Evolutionary conservation across 2,888 invertebrate species (phyloP), one percentile per base, ranked within the genome.

Genomic region (Blastobasis lacticolella): DNA sequence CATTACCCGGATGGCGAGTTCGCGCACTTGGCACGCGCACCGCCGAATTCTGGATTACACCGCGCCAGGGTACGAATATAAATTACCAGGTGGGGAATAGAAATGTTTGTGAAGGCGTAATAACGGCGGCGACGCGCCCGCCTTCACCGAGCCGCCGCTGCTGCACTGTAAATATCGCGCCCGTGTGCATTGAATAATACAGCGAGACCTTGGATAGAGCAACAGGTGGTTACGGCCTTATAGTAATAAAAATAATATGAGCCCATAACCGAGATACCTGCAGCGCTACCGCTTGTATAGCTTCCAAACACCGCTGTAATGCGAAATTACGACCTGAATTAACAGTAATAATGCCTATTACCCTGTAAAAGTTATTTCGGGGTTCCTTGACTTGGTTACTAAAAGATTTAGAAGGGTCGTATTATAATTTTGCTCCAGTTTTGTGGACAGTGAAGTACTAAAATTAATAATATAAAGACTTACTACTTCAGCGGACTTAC

Each of bases 111-210:
- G 60, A 69, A 59, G 62, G 61, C 62, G 63, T 66, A 71, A 73
- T 75, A 71, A 70, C 67, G 60, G 61, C 63, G 57, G 62, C 60
- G 61, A 60, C 59, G 61, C 57, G 42, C 49, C 60, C 58, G 61
- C 66, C 64, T 73, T 71, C 71, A 69, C 64, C 57, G 54, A 60
- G 61, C 60, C 57, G 58, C 51, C 57, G 49, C 56, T 62, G 62
- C 57, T 69, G 71, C 66, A 66, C 64, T 57, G 61, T 72, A 69
- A 67, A 73, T 23, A 23, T 73, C 68, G 73, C 60, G 61, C 61
- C 52, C 58, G 57, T 66, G 69, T 73, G 72, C 70, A 71, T 69
- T 75, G 73, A 75, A 78, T 78, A 73, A 67, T 63, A 73, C 64
- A 71, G 63, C 64, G 67, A 66, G 61, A 62, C 61, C 56, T 63